A percentile compares a stretch with the other conserved stretches of the same genome.
Conservation (phyloP, 2,888 invertebrate genomes). For the Aporophyla lueneburgensis region DNA sequence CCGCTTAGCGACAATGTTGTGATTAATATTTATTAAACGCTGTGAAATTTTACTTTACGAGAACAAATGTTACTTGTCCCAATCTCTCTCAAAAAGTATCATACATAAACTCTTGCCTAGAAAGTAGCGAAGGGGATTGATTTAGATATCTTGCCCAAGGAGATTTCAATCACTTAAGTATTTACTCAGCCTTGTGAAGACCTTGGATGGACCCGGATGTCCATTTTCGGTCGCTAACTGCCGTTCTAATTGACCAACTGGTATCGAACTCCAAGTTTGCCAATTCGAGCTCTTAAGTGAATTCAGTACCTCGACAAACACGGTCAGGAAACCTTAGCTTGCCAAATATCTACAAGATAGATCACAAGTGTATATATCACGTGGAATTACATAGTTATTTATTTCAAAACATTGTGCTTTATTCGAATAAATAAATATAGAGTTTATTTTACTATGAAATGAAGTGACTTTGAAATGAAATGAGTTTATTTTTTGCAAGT, state of each 20-base stretch:
- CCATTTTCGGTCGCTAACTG: background rate
- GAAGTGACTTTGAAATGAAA: too few relatives aligned
- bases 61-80: background rate
- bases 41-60: conserved; percentile 3
- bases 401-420: background rate
- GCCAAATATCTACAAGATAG: background rate
- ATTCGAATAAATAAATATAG: background rate
- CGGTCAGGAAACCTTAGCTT: background rate
- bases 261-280: conserved; percentile 6
- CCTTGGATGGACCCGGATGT: background rate
- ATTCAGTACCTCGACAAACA: conserved; percentile 12
- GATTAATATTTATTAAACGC: conserved; percentile 14
- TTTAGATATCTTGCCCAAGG: background rate
- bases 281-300: conserved; percentile 10
- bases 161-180: background rate
- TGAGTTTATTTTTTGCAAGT: too few relatives aligned
- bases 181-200: background rate
- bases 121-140: background rate
- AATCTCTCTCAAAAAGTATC: background rate
- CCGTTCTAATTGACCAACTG: conserved; percentile 8
- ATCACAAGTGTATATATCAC: background rate
- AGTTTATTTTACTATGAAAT: too few relatives aligned
- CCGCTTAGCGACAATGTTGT: conserved; percentile 17
- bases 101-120: background rate
- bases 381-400: too few relatives aligned